Evolutionary conservation across 2,113 vertebrate species (phyloP).

Genomic region (Clarias batrachus): DNA sequence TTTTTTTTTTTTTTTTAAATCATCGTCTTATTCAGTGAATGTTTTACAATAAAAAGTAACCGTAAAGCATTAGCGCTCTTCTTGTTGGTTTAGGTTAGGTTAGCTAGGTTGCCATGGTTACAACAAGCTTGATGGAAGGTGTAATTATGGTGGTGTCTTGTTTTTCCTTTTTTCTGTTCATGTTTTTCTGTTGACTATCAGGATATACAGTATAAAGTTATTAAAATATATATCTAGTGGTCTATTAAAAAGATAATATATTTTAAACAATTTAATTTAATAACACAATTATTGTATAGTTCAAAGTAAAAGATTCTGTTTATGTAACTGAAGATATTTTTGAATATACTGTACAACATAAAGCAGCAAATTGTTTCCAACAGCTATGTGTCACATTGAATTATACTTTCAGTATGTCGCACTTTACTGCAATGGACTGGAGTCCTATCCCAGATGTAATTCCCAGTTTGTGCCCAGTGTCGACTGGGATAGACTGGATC

Average conservation of each 20-base stretch:
- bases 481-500: not conserved
- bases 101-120: not conserved
- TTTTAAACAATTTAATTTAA: too few species aligned
- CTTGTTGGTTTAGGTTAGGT: not conserved
- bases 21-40: too few species aligned
- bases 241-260: too few species aligned
- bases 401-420: not conserved
- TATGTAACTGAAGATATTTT: too few species aligned
- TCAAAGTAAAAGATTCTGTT: too few species aligned
- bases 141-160: too few species aligned
- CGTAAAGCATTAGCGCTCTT: not conserved
- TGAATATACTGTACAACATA: not conserved
- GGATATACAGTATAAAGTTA: too few species aligned
- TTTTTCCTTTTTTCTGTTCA: not conserved
- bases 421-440: not conserved
- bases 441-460: not conserved
- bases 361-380: not conserved
- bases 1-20: too few species aligned
- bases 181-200: not conserved
- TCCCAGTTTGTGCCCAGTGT: not conserved
- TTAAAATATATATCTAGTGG: too few species aligned
- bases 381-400: not conserved
- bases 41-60: too few species aligned
- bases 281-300: not conserved
- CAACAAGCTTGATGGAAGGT: not conserved